Conservation (phyloP, 2,888 invertebrate species). For the Aproaerema taeniolella region DNA sequence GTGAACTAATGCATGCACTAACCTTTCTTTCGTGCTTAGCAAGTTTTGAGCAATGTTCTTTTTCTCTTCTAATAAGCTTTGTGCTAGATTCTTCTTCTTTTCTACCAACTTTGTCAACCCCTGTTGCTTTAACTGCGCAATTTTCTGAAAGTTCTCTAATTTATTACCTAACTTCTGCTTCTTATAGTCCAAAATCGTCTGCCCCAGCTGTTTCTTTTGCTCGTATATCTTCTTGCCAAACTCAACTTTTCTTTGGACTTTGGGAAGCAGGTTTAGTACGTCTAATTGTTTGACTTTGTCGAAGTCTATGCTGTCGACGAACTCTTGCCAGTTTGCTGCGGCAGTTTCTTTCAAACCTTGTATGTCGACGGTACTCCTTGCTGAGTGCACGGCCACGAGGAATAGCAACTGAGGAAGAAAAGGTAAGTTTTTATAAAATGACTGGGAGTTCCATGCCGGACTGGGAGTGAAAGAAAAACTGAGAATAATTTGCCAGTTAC, state of each 20-base stretch:
- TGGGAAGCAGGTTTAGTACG: slow-evolving; percentile 37
- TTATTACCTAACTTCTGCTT: slow-evolving; percentile 1
- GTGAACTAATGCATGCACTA: slow-evolving; percentile 1
- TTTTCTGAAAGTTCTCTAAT: background rate
- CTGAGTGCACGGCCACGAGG: slow-evolving; percentile 34
- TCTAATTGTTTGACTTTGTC: slow-evolving; percentile 41
- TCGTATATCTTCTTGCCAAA: slow-evolving; percentile 5
- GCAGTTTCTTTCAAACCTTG: slow-evolving; percentile 37
- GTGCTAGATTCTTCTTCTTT: background rate
- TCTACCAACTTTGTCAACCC: background rate
- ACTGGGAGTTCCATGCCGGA: no score
- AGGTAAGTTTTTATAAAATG: background rate
- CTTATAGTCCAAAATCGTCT: slow-evolving; percentile 1
- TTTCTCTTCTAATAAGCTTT: background rate
- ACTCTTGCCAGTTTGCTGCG: slow-evolving; percentile 29
- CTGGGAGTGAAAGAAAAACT: no score
- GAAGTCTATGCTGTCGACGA: slow-evolving; percentile 38
- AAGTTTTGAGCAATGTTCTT: slow-evolving; percentile 1
- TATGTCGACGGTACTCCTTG: slow-evolving; percentile 44
- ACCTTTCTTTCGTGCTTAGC: background rate
- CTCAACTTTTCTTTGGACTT: slow-evolving; percentile 25
- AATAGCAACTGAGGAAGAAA: slow-evolving; percentile 38
- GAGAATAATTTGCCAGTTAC: no score
- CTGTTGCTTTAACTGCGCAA: slow-evolving; percentile 2
- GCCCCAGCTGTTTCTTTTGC: slow-evolving; percentile 5